Evolutionary conservation across 2,113 vertebrate genomes (phyloP), one percentile per base, ranked within the genome.

Genomic region (Rhipidura dahli): DNA sequence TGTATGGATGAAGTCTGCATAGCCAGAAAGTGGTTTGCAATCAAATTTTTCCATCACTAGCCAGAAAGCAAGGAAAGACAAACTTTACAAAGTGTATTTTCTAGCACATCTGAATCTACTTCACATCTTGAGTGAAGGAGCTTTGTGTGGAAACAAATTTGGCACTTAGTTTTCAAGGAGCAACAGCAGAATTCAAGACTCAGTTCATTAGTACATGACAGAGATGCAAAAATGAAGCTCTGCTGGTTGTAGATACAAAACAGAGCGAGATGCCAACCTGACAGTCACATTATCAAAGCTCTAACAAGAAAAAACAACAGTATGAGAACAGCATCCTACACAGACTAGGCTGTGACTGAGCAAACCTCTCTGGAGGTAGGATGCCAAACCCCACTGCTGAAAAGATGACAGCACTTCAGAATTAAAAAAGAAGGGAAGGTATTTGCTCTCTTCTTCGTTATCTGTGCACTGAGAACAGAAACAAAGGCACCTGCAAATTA

Each of bases 131-230:
- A 97, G 89, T 90, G 82, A 97, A 95, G 91, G 61, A 96, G 88
- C 92, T 93, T 59, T 94, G 93, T 93, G 94, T 93, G 90, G 93
- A 96, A 97, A 95, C 94, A 96, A 96, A 96, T 83, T 94, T 92
- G 85, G 90, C 92, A 94, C 90, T 93, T 91, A 83, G 71, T 66
- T 89, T 95, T 96, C 83, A 95, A 96, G 95, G 69, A 96, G 93
- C 77, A 93, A 83, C 72, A 95, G 93, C 83, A 92, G 76, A 93
- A 97, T 65, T 95, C 88, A 75, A 96, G 83, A 78, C 89, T 96
- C 40, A 15, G 86, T 96, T 96, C 94, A 96, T 94, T 96, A 96
- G 88, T 93, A 97, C 82, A 94, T 65, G 79, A 95, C 88, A 92
- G 80, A 87, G 93, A 93, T 96, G 92, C 93, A 97, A 81, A 96